These are phyloP conservation scores for Lithobius niger DNA, from an alignment of 1,140 invertebrate genomes.

Conservation along the genomic window DNA sequence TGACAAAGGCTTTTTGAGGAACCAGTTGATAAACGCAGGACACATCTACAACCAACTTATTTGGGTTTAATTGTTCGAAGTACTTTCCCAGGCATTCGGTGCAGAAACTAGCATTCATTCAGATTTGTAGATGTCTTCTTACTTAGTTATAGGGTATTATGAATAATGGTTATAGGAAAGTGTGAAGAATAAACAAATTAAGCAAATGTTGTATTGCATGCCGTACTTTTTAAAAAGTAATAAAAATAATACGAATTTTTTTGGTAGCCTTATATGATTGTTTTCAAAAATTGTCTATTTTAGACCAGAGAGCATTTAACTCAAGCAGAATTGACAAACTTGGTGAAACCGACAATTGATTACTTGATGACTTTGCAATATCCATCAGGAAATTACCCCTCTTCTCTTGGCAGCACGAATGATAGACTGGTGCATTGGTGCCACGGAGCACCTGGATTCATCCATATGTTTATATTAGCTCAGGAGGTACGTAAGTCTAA, in stretches of 20 bases:
- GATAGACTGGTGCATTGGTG: conserved; percentile 89
- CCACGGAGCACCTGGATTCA: conserved; percentile 81
- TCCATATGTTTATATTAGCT: conserved; percentile 57
- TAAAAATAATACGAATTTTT: neutral
- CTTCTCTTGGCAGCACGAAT: conserved; percentile 51
- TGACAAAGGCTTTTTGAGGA: no score
- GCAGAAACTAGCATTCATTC: no score
- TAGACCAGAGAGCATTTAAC: conserved; percentile 41
- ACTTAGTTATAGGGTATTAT: no score
- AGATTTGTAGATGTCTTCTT: no score
- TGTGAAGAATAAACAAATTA: no score
- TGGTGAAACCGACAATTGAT: conserved; percentile 46
- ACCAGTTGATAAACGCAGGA: no score
- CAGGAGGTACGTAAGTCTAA: conserved; percentile 52
- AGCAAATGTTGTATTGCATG: neutral
- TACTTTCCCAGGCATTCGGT: no score
- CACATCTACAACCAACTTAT: no score
- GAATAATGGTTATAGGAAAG: no score
- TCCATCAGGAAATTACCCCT: conserved; percentile 73
- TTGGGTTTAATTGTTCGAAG: neutral
- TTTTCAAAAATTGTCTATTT: conserved; percentile 14
- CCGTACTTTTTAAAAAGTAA: neutral
- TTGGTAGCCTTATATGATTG: conserved; percentile 7
- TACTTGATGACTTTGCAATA: conserved; percentile 45
- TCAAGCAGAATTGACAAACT: conserved; percentile 35